Evolutionary conservation across 1,140 invertebrate genomes (phyloP), one percentile per base, ranked within the genome.

Genomic region (Nautilus pompilius): DNA sequence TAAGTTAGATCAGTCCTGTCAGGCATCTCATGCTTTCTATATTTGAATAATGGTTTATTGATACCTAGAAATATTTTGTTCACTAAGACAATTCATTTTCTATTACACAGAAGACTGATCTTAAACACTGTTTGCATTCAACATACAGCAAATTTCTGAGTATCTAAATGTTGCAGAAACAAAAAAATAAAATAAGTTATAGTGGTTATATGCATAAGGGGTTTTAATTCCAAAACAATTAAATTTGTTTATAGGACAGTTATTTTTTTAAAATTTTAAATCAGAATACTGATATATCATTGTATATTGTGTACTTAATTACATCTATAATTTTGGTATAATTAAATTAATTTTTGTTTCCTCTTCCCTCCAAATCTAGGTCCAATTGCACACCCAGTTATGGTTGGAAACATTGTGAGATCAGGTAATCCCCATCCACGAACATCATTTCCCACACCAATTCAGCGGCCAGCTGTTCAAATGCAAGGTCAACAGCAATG

Each of bases 391-490:
- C 60, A 70, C 55, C 71, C 67, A 33, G 65, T 74, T 63, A 66
- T 77, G 64, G 45, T 73, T 54, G 67, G 72, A 26, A 71, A 72
- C 46, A 68, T 67, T 55, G 28, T 70, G 13, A 61, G 73, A 45
- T 57, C 66, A 20, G 66, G 56, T 58, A 59, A 62, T 17, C 63
- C 71, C 13, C 67, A 66, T 26, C 63, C 64, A 34, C 63, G 62
- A 53, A 60, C 60, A 49, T 34, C 63, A 24, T 75, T 73, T 62
- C 73, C 75, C 10, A 68, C 71, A 51, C 73, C 75, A 20, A 77
- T 76, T 26, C 74, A 76, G 62, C 63, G 74, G 48, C 74, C 74
- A 56, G n/a, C n/a, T 26, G 36, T 59, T 20, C 64, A 65, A 30
- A 55, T 54, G 22, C 22, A 53, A 24, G 13, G 17, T 24, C 30